phyloP scores from a whole-genome alignment of 1,140 invertebrate genomes.

The Homalodisca vitripennis region DNA sequence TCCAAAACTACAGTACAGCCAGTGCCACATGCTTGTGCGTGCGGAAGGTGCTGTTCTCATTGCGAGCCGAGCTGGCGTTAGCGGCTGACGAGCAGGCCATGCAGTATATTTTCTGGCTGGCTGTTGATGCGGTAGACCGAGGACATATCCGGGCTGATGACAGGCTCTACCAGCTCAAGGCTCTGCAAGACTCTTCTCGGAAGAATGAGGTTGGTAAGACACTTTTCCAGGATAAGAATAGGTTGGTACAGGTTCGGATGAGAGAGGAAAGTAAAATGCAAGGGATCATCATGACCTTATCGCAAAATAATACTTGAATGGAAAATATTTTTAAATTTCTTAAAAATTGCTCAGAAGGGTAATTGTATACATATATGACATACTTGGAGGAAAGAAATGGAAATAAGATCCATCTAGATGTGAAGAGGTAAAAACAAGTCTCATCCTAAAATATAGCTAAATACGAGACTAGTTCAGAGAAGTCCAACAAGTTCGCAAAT shows the following conservation, averaged over 20 bases:
- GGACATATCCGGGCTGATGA: constrained; percentile 88
- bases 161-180: constrained; percentile 91
- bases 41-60: constrained; percentile 91
- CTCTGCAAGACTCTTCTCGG: constrained; percentile 85
- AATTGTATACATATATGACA: too few species aligned
- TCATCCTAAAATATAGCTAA: too few species aligned
- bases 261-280: not conserved
- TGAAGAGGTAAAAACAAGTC: too few species aligned
- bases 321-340: not conserved
- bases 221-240: not conserved
- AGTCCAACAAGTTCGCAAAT: too few species aligned
- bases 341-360: not conserved
- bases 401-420: too few species aligned
- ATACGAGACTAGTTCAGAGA: too few species aligned
- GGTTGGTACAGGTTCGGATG: not conserved
- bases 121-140: constrained; percentile 93
- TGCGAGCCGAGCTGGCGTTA: constrained; percentile 68
- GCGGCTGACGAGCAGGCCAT: constrained; percentile 60
- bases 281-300: not conserved
- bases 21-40: constrained; percentile 93
- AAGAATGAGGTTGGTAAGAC: constrained; percentile 73
- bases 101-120: constrained; percentile 77
- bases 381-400: too few species aligned
- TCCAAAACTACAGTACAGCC: constrained; percentile 99
- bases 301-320: not conserved